These are phyloP conservation scores for Synaphobranchus kaupii DNA, from an alignment of 2,797 vertebrate genomes.

Conservation along the genomic window DNA sequence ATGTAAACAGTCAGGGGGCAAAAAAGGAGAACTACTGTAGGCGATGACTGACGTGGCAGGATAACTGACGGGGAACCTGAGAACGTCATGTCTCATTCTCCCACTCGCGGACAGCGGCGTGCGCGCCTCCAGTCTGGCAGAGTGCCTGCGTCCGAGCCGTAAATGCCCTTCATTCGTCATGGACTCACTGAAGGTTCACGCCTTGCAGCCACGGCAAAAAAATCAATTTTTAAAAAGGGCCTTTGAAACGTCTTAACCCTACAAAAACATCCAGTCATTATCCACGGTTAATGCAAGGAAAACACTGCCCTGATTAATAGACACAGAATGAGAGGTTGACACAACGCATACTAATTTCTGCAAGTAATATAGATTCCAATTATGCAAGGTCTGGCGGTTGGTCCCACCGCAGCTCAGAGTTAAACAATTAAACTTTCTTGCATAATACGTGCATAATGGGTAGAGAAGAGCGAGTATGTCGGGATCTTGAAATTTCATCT, in stretches of 20 bases:
- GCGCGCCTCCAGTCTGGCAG: background rate
- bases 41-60: background rate
- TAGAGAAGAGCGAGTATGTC: slow-evolving; percentile 23
- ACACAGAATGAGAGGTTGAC: slow-evolving; percentile 35
- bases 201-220: slow-evolving; percentile 18
- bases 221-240: background rate
- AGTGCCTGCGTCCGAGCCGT: background rate
- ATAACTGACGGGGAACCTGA: slow-evolving; percentile 4
- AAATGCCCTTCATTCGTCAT: slow-evolving; percentile 26
- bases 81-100: background rate
- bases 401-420: slow-evolving; percentile 31
- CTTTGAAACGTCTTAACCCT: slow-evolving; percentile 30
- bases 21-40: background rate
- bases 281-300: slow-evolving; percentile 47
- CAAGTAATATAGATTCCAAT: slow-evolving; percentile 38
- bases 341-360: slow-evolving; percentile 44
- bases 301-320: slow-evolving; percentile 55
- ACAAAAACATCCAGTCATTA: slow-evolving; percentile 46
- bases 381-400: slow-evolving; percentile 20
- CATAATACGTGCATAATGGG: background rate
- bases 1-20: background rate
- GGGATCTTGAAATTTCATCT: slow-evolving; percentile 34
- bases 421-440: slow-evolving; percentile 45
- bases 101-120: background rate
- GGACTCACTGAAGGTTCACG: background rate